Conservation (phyloP, 2,888 invertebrate genomes). For the Meandrusa payeni region DNA sequence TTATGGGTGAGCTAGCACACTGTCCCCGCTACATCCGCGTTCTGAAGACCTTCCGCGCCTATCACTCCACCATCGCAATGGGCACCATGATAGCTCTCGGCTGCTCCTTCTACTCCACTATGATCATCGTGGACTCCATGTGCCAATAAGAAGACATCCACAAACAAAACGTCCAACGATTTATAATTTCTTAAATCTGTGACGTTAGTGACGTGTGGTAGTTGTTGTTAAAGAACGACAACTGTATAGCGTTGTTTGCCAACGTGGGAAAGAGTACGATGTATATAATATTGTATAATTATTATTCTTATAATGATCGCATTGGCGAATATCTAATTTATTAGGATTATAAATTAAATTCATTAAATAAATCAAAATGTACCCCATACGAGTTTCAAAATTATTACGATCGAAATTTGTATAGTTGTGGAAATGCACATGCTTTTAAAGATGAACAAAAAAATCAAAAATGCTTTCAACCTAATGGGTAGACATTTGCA, state of each 20-base stretch:
- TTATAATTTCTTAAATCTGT: conserved; percentile 25
- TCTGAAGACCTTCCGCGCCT: conserved; percentile 86
- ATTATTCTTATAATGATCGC: conserved; percentile 14
- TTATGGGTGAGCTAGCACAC: conserved; percentile 85
- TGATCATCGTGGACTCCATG: conserved; percentile 71
- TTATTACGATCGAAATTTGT: no score
- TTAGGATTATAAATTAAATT: no score
- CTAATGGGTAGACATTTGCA: no score
- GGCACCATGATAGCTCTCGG: conserved; percentile 85
- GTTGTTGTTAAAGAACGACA: not conserved
- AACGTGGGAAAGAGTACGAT: not conserved
- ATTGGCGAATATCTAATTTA: no score
- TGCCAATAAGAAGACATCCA: conserved; percentile 37
- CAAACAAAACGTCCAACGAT: conserved; percentile 21
- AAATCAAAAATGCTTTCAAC: no score
- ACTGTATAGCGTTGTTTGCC: no score
- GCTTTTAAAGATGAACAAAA: no score
- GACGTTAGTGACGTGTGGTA: conserved; percentile 9
- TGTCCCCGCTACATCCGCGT: conserved; percentile 90
- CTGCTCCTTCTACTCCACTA: conserved; percentile 70
- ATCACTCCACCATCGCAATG: conserved; percentile 89
- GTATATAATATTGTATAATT: conserved; percentile 14
- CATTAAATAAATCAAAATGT: no score
- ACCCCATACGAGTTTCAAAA: no score
- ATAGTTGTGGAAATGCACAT: no score